These are phyloP conservation scores for Turritopsis dohrnii DNA, from an alignment of 30 jellyfish, hydroid and myxozoan species.

Conservation along the genomic window DNA sequence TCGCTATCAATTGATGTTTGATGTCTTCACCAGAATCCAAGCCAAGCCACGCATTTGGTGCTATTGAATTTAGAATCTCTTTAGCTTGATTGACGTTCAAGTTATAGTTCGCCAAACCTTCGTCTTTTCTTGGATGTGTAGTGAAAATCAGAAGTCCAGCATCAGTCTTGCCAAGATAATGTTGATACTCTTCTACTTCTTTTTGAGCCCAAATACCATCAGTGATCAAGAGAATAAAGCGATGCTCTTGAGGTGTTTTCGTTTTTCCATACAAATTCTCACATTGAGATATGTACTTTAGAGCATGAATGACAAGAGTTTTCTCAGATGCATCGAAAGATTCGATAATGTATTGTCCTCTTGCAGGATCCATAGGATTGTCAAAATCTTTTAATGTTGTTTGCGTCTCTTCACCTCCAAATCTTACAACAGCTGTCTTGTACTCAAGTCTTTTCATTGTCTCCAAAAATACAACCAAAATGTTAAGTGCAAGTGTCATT, in stretches of 20 bases:
- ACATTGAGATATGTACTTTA: conserved; percentile 22
- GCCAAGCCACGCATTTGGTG: conserved; percentile 19
- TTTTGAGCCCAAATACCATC: conserved; percentile 27
- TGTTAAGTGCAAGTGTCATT: conserved; percentile 18
- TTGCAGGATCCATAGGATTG: neutral
- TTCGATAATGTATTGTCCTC: conserved; percentile 28
- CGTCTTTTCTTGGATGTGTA: conserved; percentile 18
- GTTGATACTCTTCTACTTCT: neutral
- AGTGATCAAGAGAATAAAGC: conserved; percentile 11
- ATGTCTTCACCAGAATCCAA: neutral
- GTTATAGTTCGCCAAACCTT: neutral
- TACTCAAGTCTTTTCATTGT: conserved; percentile 10
- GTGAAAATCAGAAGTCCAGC: conserved; percentile 21
- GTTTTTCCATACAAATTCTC: neutral
- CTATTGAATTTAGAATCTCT: neutral
- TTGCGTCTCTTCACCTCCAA: conserved; percentile 22
- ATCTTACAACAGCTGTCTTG: conserved; percentile 25
- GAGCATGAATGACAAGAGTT: conserved; percentile 11
- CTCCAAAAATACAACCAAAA: conserved; percentile 11
- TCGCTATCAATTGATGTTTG: neutral
- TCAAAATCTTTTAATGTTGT: conserved; percentile 8
- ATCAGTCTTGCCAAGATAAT: neutral
- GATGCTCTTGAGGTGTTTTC: conserved; percentile 3
- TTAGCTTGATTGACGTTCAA: conserved; percentile 14
- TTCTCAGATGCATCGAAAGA: conserved; percentile 21